These are phyloP conservation scores for Hydrotaea cyrtoneurina DNA, from an alignment of 2,888 invertebrate genomes.

Conservation along the genomic window DNA sequence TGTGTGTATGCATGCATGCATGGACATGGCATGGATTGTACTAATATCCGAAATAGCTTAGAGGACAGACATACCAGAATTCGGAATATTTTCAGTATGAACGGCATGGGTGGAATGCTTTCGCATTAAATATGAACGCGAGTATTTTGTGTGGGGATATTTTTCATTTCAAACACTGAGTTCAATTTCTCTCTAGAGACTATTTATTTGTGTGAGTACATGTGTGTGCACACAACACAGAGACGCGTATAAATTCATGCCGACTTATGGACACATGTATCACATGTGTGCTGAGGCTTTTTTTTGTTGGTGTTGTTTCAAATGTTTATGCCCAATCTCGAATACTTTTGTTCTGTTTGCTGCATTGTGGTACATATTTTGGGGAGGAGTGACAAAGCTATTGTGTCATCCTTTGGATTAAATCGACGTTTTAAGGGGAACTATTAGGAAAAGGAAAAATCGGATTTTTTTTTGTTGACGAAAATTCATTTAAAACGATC, in stretches of 20 bases:
- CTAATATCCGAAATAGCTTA: not conserved
- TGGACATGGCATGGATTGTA: not conserved
- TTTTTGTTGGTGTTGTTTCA: too few species aligned
- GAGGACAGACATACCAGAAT: not conserved
- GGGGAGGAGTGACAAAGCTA: too few species aligned
- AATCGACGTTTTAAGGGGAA: too few species aligned
- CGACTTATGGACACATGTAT: constrained; percentile 33
- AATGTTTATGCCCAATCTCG: too few species aligned
- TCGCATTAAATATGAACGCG: not conserved
- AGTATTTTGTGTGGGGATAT: not conserved
- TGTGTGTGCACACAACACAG: not conserved
- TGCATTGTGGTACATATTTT: too few species aligned
- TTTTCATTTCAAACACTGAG: not conserved
- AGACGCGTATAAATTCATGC: not conserved
- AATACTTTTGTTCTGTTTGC: not conserved
- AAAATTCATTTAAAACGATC: too few species aligned
- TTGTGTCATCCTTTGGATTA: too few species aligned
- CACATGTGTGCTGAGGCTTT: constrained; percentile 50
- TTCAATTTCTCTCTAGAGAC: not conserved
- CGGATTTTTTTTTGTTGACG: too few species aligned
- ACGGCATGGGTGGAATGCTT: not conserved
- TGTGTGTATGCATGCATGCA: not conserved
- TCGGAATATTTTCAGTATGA: not conserved
- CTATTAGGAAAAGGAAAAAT: too few species aligned
- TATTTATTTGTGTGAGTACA: not conserved